Evolutionary conservation across 1,140 invertebrate genomes (phyloP), one percentile per base, ranked within the genome.

Genomic region (Scylla paramamosain): DNA sequence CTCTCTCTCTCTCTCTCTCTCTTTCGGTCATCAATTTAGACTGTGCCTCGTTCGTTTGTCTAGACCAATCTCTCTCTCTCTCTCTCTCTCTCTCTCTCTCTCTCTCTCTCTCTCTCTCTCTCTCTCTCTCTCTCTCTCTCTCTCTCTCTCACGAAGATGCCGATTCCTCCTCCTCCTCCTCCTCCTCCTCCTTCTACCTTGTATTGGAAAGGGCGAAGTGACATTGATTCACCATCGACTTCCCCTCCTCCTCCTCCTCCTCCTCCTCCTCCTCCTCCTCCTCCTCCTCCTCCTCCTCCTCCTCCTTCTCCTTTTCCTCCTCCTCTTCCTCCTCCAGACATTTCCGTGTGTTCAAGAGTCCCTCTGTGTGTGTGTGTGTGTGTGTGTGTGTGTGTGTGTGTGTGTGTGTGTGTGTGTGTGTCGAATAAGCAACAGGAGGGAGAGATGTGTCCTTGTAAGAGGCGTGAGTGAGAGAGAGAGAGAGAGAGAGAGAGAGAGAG

Each of bases 321-420:
- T 31, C 10, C 31, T 31, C 31, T 10, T 31, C 12, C 29, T 87
- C 86, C 20, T 32, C 25, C 31, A 88, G 20, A 31, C 86, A 88
- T 46, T 39, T 88, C 32, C 14, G 86, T 45, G 14, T 39, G 86
- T 88, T 20, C 52, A 20, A 59, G 52, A 12, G 2, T 14, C 16
- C 52, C 16, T 59, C 3, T 20, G 31, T 88, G 28, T 88, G 86
- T 88, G 86, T 88, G 86, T 88, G 86, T 88, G 31, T 88, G 86
- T 88, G 86, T 88, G 86, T 88, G 86, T 88, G 86, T 32, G 31
- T 88, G 86, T 88, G 86, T 88, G 86, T 88, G 86, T 88, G 86
- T 88, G 86, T 88, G 86, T 88, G 31, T 88, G 86, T 88, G 86
- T 88, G 86, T 88, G 86, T 88, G 86, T 32, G 86, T 88, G 86